Conservation (phyloP, 1,140 invertebrate species). For the Halyomorpha halys region DNA sequence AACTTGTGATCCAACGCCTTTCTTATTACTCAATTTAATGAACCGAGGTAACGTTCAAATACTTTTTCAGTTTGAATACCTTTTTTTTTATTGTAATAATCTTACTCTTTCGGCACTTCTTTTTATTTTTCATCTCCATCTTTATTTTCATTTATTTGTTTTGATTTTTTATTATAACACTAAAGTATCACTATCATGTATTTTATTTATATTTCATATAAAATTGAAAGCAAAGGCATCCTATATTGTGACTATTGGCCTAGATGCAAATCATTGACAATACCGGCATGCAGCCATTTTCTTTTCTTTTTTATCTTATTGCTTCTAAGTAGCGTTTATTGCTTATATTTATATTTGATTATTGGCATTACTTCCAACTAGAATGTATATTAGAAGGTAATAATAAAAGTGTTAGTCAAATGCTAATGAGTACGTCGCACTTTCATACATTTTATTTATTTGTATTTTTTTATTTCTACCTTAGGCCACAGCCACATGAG, state of each 20-base stretch:
- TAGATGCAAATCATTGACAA: not conserved
- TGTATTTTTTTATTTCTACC: too few species aligned
- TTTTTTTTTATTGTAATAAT: conserved; percentile 19
- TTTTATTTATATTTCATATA: not conserved
- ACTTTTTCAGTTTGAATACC: conserved; percentile 5
- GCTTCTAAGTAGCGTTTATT: too few species aligned
- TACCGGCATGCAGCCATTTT: too few species aligned
- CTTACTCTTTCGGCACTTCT: conserved; percentile 11
- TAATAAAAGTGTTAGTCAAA: too few species aligned
- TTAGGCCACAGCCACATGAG: too few species aligned
- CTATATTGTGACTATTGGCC: conserved; percentile 3
- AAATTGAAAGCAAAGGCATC: conserved; percentile 7
- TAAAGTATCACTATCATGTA: too few species aligned
- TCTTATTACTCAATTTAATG: conserved; percentile 26
- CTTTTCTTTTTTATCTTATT: too few species aligned
- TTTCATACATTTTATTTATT: too few species aligned
- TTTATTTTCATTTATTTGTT: conserved; percentile 9
- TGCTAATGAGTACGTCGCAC: too few species aligned
- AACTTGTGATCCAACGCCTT: conserved; percentile 32
- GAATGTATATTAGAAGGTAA: too few species aligned
- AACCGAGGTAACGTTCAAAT: conserved; percentile 27
- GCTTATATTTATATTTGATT: too few species aligned
- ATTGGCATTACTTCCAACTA: too few species aligned
- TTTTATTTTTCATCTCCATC: conserved; percentile 15
- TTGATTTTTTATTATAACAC: not conserved